phyloP scores from a whole-genome alignment of 2,113 vertebrate genomes.

The Pelmatolapia mariae region DNA sequence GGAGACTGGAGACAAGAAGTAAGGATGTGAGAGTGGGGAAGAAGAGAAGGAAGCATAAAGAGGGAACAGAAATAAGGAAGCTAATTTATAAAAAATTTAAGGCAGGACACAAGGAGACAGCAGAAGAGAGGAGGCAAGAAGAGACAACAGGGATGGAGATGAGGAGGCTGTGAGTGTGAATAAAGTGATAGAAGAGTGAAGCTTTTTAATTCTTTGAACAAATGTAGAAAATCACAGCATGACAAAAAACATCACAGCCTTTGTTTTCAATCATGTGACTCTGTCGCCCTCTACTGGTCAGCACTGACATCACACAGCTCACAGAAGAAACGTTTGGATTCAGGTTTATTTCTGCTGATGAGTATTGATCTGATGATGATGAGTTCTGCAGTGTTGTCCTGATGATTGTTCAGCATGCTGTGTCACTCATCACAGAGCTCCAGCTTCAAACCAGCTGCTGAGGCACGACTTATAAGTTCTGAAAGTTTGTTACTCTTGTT shows the following conservation, averaged over 20 bases:
- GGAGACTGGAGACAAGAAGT: not conserved
- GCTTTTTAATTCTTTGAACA: not conserved
- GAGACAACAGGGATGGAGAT: not conserved
- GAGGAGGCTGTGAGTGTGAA: not conserved
- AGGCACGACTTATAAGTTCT: too few species aligned
- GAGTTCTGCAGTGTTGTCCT: too few species aligned
- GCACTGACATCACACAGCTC: accelerated
- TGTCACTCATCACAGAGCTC: too few species aligned
- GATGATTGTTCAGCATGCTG: too few species aligned
- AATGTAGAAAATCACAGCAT: accelerated
- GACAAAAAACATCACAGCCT: not conserved
- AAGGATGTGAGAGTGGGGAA: not conserved
- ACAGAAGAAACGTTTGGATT: not conserved
- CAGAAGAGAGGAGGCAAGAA: accelerated
- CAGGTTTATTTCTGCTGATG: not conserved
- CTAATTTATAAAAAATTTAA: accelerated
- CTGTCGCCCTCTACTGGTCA: not conserved
- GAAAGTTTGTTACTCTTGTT: too few species aligned
- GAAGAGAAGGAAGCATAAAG: accelerated
- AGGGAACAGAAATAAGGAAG: not conserved
- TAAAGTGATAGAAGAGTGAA: not conserved
- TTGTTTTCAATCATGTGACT: not conserved
- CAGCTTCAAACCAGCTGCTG: too few species aligned
- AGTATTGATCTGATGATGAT: not conserved
- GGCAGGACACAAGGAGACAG: accelerated